A percentile compares a stretch with the other conserved stretches of the same genome.
These are phyloP conservation scores for Cataglyphis altisquamis DNA, from an alignment of 2,888 invertebrate species.

Conservation along the genomic window DNA sequence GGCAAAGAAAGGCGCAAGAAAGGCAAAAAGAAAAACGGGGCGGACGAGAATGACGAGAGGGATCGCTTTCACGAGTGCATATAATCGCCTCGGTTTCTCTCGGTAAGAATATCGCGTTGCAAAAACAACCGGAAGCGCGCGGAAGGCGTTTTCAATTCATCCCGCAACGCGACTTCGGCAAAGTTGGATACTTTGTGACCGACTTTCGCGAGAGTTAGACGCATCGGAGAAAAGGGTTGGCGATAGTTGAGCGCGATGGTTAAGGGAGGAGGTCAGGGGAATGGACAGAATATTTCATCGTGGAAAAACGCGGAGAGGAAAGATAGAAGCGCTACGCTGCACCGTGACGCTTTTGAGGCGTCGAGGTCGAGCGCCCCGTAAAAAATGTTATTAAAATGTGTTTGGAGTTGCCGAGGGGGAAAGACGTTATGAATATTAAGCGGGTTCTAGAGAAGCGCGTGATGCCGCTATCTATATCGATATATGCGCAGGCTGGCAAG, in stretches of 20 bases:
- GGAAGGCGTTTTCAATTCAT: conserved; percentile 66
- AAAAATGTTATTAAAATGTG: conserved; percentile 81
- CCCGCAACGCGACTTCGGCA: conserved; percentile 57
- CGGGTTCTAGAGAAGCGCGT: conserved; percentile 37
- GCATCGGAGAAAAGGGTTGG: conserved; percentile 48
- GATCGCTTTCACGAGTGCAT: conserved; percentile 36
- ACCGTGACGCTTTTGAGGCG: conserved; percentile 65
- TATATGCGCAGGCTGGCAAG: conserved; percentile 53
- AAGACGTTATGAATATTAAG: conserved; percentile 82
- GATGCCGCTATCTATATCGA: conserved; percentile 19
- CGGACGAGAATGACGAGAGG: neutral
- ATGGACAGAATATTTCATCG: conserved; percentile 66
- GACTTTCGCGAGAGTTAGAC: conserved; percentile 60
- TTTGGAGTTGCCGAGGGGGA: conserved; percentile 70
- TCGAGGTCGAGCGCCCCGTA: conserved; percentile 56
- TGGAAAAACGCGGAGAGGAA: conserved; percentile 56
- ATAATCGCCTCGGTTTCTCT: conserved; percentile 34
- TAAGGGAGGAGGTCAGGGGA: conserved; percentile 47
- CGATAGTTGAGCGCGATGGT: conserved; percentile 20
- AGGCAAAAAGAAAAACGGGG: neutral
- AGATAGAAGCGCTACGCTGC: conserved; percentile 43
- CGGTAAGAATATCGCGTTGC: conserved; percentile 51
- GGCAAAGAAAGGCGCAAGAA: neutral
- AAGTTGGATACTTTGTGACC: conserved; percentile 68
- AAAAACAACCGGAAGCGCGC: conserved; percentile 60